Evolutionary conservation across 2,888 invertebrate genomes (phyloP).

Genomic region (Andrena marginata): DNA sequence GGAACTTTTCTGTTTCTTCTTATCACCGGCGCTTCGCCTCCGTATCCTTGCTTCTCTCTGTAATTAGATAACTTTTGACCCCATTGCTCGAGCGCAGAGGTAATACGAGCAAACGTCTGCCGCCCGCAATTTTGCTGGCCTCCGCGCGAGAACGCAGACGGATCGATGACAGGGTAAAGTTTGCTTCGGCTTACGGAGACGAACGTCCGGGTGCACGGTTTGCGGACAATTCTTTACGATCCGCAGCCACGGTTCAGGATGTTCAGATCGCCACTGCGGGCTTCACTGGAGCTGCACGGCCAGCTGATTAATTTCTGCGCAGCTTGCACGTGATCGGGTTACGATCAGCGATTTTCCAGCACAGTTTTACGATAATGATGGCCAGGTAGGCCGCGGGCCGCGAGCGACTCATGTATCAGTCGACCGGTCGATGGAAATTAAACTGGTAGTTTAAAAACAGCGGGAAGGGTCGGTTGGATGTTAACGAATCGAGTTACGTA

Average conservation of each 20-base stretch:
- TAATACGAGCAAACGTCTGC: slow-evolving; percentile 34
- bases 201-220: not conserved
- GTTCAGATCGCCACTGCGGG: no score
- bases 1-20: slow-evolving; percentile 45
- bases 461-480: slow-evolving; percentile 10
- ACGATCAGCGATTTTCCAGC: slow-evolving; percentile 7
- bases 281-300: slow-evolving; percentile 15
- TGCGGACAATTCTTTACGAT: no score
- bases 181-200: not conserved
- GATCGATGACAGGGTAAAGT: not conserved
- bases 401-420: slow-evolving; percentile 16
- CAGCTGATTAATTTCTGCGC: slow-evolving; percentile 53
- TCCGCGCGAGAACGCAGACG: not conserved
- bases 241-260: no score
- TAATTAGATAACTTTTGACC: slow-evolving; percentile 60
- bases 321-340: slow-evolving; percentile 27
- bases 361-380: not conserved
- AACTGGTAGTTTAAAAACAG: slow-evolving; percentile 12
- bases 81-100: slow-evolving; percentile 11
- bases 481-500: slow-evolving; percentile 50
- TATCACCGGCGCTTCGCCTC: not conserved
- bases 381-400: no score
- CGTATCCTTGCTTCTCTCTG: slow-evolving; percentile 27
- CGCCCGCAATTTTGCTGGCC: slow-evolving; percentile 19
- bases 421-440: not conserved